A percentile compares a stretch with the other conserved stretches of the same genome.
phyloP scores from a whole-genome alignment of 2,888 invertebrate genomes.

The Resseliella maxima region DNA sequence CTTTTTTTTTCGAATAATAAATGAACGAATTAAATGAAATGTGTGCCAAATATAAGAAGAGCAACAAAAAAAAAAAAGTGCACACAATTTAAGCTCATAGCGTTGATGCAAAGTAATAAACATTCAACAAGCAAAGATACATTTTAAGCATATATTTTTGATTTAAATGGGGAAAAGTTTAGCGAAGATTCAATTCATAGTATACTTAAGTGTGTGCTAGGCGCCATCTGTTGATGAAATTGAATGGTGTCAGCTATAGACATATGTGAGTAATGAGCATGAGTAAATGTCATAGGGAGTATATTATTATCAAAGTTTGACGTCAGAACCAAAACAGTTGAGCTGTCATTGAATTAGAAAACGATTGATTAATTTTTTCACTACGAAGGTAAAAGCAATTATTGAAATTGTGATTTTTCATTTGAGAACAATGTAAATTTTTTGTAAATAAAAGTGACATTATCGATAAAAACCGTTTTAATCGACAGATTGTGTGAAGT shows the following conservation, averaged over 20 bases:
- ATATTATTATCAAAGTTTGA: neutral
- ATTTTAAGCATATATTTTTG: neutral
- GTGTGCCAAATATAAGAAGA: too few species aligned
- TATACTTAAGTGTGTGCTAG: neutral
- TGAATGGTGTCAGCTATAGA: neutral
- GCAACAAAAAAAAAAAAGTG: neutral
- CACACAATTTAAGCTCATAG: neutral
- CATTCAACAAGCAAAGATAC: neutral
- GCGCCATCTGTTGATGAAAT: slow-evolving; percentile 17
- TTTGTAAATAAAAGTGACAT: too few species aligned
- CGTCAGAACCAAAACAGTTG: neutral
- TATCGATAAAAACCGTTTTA: too few species aligned
- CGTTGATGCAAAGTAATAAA: neutral
- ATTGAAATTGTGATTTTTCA: too few species aligned
- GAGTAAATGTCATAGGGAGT: neutral
- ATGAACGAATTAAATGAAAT: neutral
- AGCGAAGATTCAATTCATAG: neutral
- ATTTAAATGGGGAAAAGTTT: neutral
- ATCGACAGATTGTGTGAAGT: too few species aligned
- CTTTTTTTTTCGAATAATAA: neutral
- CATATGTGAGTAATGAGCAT: neutral
- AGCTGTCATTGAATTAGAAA: neutral
- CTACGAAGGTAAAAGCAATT: too few species aligned
- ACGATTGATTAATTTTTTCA: neutral
- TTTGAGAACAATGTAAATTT: too few species aligned